Conservation (phyloP, 2,888 invertebrate genomes). For the Drosophila incognita region DNA sequence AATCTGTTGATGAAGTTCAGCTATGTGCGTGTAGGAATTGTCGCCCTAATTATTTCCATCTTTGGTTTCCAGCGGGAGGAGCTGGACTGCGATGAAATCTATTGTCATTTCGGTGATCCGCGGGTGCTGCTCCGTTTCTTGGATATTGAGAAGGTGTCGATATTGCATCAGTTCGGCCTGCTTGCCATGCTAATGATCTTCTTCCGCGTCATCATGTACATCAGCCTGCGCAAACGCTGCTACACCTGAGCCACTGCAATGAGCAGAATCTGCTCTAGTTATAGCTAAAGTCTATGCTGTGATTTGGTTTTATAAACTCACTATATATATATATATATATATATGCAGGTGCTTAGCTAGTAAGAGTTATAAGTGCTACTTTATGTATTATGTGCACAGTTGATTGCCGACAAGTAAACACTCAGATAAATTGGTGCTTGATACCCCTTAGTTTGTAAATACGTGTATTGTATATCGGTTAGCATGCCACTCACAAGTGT, state of each 20-base stretch:
- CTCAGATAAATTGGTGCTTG: conserved; percentile 43
- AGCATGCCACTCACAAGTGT: conserved; percentile 11
- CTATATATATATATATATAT: conserved; percentile 2
- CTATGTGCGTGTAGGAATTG: conserved; percentile 88
- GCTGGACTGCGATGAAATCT: conserved; percentile 87
- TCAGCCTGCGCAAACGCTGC: conserved; percentile 87
- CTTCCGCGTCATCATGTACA: conserved; percentile 87
- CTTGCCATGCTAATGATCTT: conserved; percentile 86
- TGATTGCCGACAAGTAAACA: conserved; percentile 42
- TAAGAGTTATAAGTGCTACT: conserved; percentile 6
- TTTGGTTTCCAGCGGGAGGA: conserved; percentile 88
- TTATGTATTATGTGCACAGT: conserved; percentile 38
- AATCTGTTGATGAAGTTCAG: conserved; percentile 88
- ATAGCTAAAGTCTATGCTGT: conserved; percentile 66
- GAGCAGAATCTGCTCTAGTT: conserved; percentile 40
- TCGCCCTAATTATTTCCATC: conserved; percentile 87
- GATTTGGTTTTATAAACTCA: conserved; percentile 57
- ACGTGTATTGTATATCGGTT: neutral
- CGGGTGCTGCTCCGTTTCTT: conserved; percentile 87
- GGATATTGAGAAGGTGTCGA: conserved; percentile 87
- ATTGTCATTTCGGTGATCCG: conserved; percentile 89
- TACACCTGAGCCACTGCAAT: conserved; percentile 64
- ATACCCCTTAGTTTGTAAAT: conserved; percentile 27
- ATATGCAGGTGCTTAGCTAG: conserved; percentile 22
- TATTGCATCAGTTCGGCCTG: conserved; percentile 87